phyloP scores from a whole-genome alignment of 2,113 vertebrate genomes.

The Nanorana parkeri region DNA sequence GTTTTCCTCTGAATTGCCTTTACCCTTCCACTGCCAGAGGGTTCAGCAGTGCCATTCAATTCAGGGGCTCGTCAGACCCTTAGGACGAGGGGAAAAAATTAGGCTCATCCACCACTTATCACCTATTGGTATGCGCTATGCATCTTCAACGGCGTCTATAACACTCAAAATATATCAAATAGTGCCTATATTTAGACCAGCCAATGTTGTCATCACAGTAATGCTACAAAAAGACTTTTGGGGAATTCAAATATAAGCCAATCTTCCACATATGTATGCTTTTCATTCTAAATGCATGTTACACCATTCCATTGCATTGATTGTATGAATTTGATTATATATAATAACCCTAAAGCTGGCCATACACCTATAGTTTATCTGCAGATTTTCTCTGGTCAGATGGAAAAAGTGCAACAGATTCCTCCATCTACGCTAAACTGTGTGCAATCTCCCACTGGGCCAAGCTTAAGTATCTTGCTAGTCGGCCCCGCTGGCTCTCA shows the following conservation, averaged over 20 bases:
- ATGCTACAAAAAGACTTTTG: not conserved
- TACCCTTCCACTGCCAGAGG: slow-evolving; percentile 45
- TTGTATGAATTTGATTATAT: no score
- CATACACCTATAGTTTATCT: no score
- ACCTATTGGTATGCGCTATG: slow-evolving; percentile 15
- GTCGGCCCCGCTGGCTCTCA: no score
- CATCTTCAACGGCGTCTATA: slow-evolving; percentile 14
- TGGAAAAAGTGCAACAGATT: no score
- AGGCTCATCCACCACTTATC: slow-evolving; percentile 32
- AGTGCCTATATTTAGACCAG: slow-evolving; percentile 12
- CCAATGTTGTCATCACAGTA: not conserved
- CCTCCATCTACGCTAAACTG: no score
- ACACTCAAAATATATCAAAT: not conserved
- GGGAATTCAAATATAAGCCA: not conserved
- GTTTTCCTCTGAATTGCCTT: slow-evolving; percentile 20
- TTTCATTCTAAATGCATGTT: no score
- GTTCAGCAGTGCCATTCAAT: not conserved
- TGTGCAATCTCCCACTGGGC: no score
- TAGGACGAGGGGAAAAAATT: slow-evolving; percentile 11
- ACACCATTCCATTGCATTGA: no score
- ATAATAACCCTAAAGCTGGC: no score
- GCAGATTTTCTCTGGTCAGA: no score
- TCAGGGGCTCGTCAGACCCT: not conserved
- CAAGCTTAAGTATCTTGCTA: no score
- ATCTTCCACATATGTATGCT: not conserved